Conservation (phyloP, 2,113 vertebrate genomes). For the Cyphomyrus discorhynchus region DNA sequence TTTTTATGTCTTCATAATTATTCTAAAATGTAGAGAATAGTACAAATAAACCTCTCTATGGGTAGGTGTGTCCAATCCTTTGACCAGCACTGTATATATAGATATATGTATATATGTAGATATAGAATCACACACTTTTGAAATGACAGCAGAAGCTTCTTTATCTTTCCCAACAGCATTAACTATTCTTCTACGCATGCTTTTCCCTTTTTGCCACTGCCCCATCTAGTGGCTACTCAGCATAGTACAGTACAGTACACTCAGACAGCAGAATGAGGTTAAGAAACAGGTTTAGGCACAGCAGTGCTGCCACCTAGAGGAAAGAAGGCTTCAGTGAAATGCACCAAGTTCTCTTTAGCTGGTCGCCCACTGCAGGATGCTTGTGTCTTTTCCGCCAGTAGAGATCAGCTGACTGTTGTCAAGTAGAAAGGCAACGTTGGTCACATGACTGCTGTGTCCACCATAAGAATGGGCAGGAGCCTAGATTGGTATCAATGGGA, state of each 20-base stretch:
- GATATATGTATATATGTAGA: not conserved
- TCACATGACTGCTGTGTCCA: constrained; percentile 93
- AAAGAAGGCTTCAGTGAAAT: constrained; percentile 44
- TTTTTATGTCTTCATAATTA: not conserved
- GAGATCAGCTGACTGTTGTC: constrained; percentile 72
- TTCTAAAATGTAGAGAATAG: not conserved
- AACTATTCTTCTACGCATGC: constrained; percentile 47
- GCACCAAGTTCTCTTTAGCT: constrained; percentile 47
- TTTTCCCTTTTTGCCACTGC: constrained; percentile 38
- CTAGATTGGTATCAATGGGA: constrained; percentile 41
- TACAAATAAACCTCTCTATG: not conserved
- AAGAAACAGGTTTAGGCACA: constrained; percentile 48
- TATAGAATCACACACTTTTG: constrained; percentile 51
- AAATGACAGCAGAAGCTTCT: constrained; percentile 35
- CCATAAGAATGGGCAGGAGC: constrained; percentile 71
- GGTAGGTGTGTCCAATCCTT: not conserved
- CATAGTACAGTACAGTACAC: constrained; percentile 39
- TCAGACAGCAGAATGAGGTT: constrained; percentile 28
- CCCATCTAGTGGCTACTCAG: constrained; percentile 46
- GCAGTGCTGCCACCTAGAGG: constrained; percentile 53
- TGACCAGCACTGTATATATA: not conserved
- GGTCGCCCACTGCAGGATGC: constrained; percentile 78
- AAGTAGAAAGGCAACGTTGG: constrained; percentile 80
- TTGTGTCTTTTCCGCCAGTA: constrained; percentile 82
- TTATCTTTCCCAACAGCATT: constrained; percentile 26